These are phyloP conservation scores for Drosophila subquinaria DNA, from an alignment of 2,888 invertebrate genomes.

Conservation along the genomic window DNA sequence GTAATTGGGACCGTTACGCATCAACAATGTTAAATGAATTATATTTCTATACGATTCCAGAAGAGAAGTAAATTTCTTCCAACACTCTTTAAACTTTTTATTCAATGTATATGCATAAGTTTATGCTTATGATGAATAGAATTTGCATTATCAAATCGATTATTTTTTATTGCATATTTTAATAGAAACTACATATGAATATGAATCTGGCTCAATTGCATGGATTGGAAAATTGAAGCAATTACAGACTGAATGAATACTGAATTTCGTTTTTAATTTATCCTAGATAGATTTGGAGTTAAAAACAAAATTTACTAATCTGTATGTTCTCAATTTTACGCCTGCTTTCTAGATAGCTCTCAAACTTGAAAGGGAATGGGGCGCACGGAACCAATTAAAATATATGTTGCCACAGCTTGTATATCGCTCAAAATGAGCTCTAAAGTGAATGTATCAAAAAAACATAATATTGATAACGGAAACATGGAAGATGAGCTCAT, in stretches of 20 bases:
- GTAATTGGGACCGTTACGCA: background rate
- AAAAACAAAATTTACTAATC: background rate
- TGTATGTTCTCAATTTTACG: background rate
- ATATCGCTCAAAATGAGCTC: conserved; percentile 2
- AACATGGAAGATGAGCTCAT: conserved; percentile 7
- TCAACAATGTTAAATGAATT: background rate
- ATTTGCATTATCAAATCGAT: background rate
- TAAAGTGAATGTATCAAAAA: conserved; percentile 4
- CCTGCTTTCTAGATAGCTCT: background rate
- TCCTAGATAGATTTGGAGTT: background rate
- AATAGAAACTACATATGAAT: background rate
- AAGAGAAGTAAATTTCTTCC: background rate
- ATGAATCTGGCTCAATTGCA: background rate
- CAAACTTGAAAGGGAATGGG: background rate
- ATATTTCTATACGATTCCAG: background rate
- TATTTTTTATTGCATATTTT: background rate
- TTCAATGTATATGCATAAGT: background rate
- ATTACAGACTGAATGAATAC: too few relatives aligned
- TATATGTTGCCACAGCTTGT: conserved; percentile 15
- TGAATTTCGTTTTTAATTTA: background rate
- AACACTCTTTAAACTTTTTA: background rate
- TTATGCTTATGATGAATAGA: background rate
- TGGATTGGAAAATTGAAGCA: background rate
- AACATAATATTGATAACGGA: conserved; percentile 6
- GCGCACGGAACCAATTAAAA: conserved; percentile 5